Conservation (phyloP, 2,888 invertebrate species). For the Erebia ligea region DNA sequence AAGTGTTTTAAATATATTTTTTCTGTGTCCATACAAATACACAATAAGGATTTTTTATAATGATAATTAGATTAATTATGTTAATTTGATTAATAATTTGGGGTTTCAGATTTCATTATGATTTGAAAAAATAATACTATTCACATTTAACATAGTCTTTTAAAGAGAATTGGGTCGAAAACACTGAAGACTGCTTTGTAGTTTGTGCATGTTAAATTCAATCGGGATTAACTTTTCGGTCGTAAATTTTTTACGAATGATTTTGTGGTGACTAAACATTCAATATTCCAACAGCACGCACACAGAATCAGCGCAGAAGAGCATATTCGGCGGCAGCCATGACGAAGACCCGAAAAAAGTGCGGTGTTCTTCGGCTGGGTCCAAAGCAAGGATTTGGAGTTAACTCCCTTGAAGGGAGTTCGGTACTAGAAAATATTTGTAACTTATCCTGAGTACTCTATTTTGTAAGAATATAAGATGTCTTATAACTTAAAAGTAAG, state of each 20-base stretch:
- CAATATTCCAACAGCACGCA: conserved; percentile 45
- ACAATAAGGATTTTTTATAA: no score
- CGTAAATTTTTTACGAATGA: neutral
- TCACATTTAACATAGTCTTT: no score
- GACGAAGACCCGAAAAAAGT: conserved; percentile 52
- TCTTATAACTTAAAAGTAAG: no score
- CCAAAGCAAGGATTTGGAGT: conserved; percentile 65
- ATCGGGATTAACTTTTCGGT: neutral
- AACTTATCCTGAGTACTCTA: neutral
- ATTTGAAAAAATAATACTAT: no score
- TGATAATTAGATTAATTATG: no score
- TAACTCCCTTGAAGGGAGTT: conserved; percentile 40
- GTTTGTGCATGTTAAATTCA: no score
- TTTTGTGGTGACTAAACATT: conserved; percentile 23
- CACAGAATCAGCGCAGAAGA: conserved; percentile 58
- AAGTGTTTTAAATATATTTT: no score
- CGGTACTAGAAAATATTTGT: neutral
- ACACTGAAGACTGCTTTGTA: no score
- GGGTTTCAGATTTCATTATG: no score
- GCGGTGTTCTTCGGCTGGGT: conserved; percentile 58
- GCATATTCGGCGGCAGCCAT: conserved; percentile 54
- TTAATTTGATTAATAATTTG: no score
- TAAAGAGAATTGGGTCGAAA: no score
- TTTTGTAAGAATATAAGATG: neutral
- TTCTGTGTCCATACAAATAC: no score